Evolutionary conservation across 2,888 invertebrate species (phyloP), one percentile per base, ranked within the genome.

Genomic region (Rhabditoides inermis): DNA sequence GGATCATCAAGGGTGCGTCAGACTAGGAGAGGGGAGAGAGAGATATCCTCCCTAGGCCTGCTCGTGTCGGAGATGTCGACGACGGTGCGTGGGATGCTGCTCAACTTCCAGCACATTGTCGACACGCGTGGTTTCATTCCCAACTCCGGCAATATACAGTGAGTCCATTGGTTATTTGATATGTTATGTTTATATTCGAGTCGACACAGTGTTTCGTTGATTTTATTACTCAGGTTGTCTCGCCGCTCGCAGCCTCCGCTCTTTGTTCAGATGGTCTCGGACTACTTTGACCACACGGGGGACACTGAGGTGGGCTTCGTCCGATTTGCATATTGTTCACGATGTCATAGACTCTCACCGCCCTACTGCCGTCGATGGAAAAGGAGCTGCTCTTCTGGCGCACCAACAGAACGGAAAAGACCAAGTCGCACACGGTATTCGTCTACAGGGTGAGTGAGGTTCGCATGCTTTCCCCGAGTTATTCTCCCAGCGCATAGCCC

Each of bases 61-160:
- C 80, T 91, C 4, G 79, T 87, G 22, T 88, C 87, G 0, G 88
- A 87, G 76, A 90, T 92, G 90, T 77, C 80, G 49, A 64, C 81
- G 1, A 91, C 91, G 0, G 88, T 85, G 0, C 79, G 67, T 58
- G 86, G 86, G 2, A 90, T 92, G 85, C 81, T 92, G 55, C 81
- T 84, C 69, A 92, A 92, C 78, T 88, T 90, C 72, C 75, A 88
- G 42, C 83, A 84, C 41, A 85, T 91, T 57, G 85, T 91, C 0
- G 82, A 86, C 27, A 81, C 82, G 61, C 85, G 58, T 45, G 77
- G 78, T 0, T 72, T 70, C 41, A 70, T 91, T 56, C 90, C 91
- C 0, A 91, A 91, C 68, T 91, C 91, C 0, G 89, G 89, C 0
- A 82, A 91, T 52, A 82, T 89, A 37, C 90, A 91, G 78, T 91